A percentile compares a stretch with the other conserved stretches of the same genome.
Evolutionary conservation across 2,888 invertebrate species (phyloP).

Genomic region (Cephus pulcher): DNA sequence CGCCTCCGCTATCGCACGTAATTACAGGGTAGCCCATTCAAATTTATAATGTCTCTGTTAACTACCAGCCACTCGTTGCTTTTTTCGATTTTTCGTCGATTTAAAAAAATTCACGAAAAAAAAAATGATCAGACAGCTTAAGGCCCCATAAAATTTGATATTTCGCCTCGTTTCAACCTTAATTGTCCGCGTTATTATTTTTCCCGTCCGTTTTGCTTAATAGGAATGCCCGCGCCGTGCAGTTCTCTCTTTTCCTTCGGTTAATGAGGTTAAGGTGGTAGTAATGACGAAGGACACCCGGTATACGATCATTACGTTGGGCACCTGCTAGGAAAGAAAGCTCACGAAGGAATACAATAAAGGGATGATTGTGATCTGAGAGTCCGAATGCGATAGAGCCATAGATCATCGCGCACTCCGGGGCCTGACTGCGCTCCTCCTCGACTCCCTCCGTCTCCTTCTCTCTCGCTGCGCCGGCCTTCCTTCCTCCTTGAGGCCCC

Average conservation of each 20-base stretch:
- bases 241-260: too few relatives aligned
- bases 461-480: constrained; percentile 33
- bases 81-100: constrained; percentile 21
- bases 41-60: constrained; percentile 56
- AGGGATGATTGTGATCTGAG: constrained; percentile 58
- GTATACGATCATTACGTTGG: constrained; percentile 40
- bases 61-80: constrained; percentile 40
- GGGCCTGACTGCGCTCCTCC: constrained; percentile 36
- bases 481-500: constrained; percentile 14
- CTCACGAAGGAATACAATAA: constrained; percentile 41
- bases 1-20: constrained; percentile 44
- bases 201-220: too few relatives aligned
- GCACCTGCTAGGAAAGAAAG: constrained; percentile 51
- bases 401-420: constrained; percentile 56
- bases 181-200: too few relatives aligned
- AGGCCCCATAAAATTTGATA: too few relatives aligned
- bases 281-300: constrained; percentile 35
- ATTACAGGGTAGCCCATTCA: constrained; percentile 48
- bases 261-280: too few relatives aligned
- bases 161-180: too few relatives aligned
- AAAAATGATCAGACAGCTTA: constrained; percentile 2
- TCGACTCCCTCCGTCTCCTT: constrained; percentile 22
- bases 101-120: background rate
- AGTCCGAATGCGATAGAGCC: constrained; percentile 59
- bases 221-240: too few relatives aligned